phyloP scores from a whole-genome alignment of 2,797 vertebrate genomes.

The Pangasius krempfi region DNA sequence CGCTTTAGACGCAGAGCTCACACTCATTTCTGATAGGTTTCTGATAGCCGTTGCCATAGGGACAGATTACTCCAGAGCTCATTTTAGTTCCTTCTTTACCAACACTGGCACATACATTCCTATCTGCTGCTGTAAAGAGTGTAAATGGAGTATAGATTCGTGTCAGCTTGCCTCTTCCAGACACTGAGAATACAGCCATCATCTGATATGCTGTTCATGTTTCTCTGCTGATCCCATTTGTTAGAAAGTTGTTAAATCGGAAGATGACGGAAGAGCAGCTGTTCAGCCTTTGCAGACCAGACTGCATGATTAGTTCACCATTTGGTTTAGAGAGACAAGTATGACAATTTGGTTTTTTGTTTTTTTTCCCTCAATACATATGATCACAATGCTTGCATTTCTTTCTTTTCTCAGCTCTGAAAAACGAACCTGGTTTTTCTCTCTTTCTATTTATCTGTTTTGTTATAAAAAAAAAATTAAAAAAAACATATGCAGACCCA shows the following conservation, averaged over 20 bases:
- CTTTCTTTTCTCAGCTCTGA: background rate
- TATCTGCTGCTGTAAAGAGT: background rate
- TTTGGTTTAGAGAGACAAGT: slow-evolving; percentile 12
- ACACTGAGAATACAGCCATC: background rate
- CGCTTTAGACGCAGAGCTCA: background rate
- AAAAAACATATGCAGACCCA: background rate
- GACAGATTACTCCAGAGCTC: slow-evolving; percentile 59
- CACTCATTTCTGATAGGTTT: background rate
- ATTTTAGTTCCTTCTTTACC: slow-evolving; percentile 50
- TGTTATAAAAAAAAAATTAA: background rate
- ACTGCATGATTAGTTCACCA: slow-evolving; percentile 10
- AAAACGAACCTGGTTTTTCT: background rate
- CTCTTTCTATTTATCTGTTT: background rate
- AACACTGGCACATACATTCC: slow-evolving; percentile 36
- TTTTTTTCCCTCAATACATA: background rate
- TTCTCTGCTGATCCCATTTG: background rate
- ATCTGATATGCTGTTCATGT: background rate
- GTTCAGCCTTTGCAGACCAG: slow-evolving; percentile 41
- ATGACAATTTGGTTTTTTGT: background rate
- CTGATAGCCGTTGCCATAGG: slow-evolving; percentile 64
- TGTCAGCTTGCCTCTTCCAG: background rate
- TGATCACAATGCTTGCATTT: background rate
- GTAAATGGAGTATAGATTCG: background rate
- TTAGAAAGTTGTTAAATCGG: slow-evolving; percentile 27
- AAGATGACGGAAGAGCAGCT: slow-evolving; percentile 55